These are phyloP conservation scores for Antrozous pallidus DNA, from an alignment of 2,797 vertebrate species.

Conservation along the genomic window DNA sequence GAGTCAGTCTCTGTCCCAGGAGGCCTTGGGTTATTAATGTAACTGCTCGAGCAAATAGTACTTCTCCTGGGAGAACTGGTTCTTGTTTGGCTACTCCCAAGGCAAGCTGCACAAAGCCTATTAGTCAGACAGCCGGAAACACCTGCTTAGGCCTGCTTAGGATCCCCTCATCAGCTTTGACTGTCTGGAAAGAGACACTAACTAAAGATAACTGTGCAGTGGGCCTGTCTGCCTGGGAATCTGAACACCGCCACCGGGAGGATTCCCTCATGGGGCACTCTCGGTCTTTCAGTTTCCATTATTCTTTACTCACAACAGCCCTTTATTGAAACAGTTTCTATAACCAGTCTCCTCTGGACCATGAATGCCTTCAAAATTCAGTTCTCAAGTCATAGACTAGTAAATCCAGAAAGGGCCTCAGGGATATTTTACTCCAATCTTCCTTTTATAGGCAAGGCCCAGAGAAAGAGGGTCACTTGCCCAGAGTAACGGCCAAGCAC, in stretches of 20 bases:
- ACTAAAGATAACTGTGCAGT: rapidly evolving
- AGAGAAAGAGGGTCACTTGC: neutral
- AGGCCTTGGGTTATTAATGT: slow-evolving; percentile 50
- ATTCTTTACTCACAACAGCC: neutral
- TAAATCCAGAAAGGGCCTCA: neutral
- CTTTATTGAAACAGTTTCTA: neutral
- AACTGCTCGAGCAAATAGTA: slow-evolving; percentile 60
- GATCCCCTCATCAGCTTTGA: neutral
- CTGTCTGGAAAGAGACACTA: neutral
- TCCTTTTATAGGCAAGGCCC: neutral
- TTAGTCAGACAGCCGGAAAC: slow-evolving; percentile 2
- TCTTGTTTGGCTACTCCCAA: slow-evolving; percentile 44
- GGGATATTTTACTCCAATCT: neutral
- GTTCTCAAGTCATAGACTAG: neutral
- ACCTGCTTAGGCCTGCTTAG: neutral
- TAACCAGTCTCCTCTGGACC: neutral
- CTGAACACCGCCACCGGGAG: neutral
- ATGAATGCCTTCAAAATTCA: neutral
- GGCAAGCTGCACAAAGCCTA: slow-evolving; percentile 22
- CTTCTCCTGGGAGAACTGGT: slow-evolving; percentile 30
- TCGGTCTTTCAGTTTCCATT: neutral
- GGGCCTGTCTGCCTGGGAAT: neutral
- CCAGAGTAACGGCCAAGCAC: neutral
- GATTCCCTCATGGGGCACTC: rapidly evolving
- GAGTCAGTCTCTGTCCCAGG: slow-evolving; percentile 11